phyloP scores from a whole-genome alignment of 2,888 invertebrate genomes.

The Sinopyrophorus schimmeli region DNA sequence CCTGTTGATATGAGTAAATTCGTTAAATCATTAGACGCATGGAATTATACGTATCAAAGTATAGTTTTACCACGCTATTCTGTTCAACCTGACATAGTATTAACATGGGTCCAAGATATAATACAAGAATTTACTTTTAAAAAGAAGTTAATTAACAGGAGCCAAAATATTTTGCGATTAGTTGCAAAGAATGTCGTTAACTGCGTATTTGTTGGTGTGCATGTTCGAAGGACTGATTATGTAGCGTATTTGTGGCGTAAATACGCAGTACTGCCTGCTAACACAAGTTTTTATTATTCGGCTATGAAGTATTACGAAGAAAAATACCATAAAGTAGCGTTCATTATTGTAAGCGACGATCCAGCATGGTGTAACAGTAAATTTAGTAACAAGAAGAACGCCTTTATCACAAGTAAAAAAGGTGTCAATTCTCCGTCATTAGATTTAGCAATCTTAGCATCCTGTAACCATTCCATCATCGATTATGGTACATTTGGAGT shows the following conservation, averaged over 20 bases:
- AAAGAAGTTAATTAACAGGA: conserved; percentile 55
- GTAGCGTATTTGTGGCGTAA: conserved; percentile 60
- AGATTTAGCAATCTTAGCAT: conserved; percentile 57
- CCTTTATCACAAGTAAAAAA: conserved; percentile 52
- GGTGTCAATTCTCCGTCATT: conserved; percentile 51
- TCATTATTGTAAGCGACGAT: conserved; percentile 58
- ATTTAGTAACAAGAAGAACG: conserved; percentile 49
- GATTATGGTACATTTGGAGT: conserved; percentile 60
- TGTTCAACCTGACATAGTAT: conserved; percentile 59
- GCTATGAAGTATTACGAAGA: conserved; percentile 56
- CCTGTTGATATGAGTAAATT: conserved; percentile 56
- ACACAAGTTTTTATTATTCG: conserved; percentile 50
- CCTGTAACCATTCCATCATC: conserved; percentile 60
- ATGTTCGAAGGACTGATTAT: conserved; percentile 63
- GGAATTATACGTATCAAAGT: conserved; percentile 62
- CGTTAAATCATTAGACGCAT: conserved; percentile 57
- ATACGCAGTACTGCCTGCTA: conserved; percentile 53
- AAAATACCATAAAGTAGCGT: conserved; percentile 52
- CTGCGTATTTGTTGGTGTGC: conserved; percentile 58
- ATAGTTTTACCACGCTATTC: conserved; percentile 61
- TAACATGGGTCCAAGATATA: conserved; percentile 62
- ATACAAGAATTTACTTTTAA: conserved; percentile 61
- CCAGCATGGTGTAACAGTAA: conserved; percentile 55
- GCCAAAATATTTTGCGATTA: conserved; percentile 54
- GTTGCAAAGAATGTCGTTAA: conserved; percentile 41